These are phyloP conservation scores for Sarotherodon lohbergeri DNA, from an alignment of 2,113 vertebrate species.

Conservation along the genomic window DNA sequence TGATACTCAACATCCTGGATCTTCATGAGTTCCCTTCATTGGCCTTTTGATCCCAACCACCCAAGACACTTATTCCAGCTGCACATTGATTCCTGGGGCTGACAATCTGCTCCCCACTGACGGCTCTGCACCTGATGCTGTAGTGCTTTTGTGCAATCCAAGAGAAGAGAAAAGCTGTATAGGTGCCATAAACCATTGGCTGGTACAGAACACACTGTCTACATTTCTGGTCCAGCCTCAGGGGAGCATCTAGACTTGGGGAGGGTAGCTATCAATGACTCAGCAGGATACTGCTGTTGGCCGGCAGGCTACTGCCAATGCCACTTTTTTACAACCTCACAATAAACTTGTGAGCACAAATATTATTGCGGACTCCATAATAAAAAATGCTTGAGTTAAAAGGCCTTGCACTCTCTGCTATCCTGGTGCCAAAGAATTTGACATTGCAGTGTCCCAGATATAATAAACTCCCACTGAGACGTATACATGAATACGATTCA, in stretches of 20 bases:
- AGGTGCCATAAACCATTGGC: not conserved
- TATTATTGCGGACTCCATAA: not conserved
- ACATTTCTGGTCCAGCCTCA: not conserved
- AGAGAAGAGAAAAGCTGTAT: not conserved
- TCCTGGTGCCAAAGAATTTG: not conserved
- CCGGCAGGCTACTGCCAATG: not conserved
- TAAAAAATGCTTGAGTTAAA: not conserved
- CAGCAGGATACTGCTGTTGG: not conserved
- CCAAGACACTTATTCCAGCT: not conserved
- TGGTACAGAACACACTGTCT: not conserved
- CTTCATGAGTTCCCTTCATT: not conserved
- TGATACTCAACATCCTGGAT: not conserved
- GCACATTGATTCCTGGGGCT: not conserved
- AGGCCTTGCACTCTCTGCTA: not conserved
- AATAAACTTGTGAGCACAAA: not conserved
- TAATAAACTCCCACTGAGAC: not conserved
- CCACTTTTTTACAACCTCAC: not conserved
- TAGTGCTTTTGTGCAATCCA: not conserved
- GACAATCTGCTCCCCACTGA: not conserved
- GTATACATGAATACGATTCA: not conserved
- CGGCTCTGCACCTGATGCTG: not conserved
- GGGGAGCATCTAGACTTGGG: not conserved
- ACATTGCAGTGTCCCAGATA: not conserved
- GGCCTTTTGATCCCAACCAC: not conserved
- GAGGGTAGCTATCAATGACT: not conserved